Evolutionary conservation across 2,797 vertebrate genomes (phyloP).

Genomic region (Megaceryle alcyon): DNA sequence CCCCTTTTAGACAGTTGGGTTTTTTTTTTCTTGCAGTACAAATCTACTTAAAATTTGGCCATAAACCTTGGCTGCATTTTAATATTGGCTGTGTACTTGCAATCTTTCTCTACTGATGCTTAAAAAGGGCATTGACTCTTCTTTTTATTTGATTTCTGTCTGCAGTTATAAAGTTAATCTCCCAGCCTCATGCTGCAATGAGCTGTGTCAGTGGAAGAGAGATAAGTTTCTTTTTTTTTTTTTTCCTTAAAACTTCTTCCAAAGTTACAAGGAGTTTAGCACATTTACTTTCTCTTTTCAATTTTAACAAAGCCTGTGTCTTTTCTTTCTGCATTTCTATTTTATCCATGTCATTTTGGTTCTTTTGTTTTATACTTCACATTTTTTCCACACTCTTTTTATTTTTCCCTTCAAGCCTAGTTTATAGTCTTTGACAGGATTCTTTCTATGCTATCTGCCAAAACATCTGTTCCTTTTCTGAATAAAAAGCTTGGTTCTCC

Average conservation of each 20-base stretch:
- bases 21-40: conserved; percentile 46
- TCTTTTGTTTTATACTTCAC: conserved; percentile 73
- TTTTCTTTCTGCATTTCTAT: conserved; percentile 57
- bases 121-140: conserved; percentile 69
- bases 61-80: conserved; percentile 55
- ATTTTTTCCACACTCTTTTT: conserved; percentile 52
- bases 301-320: conserved; percentile 60
- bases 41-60: conserved; percentile 53
- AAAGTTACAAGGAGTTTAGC: conserved; percentile 64
- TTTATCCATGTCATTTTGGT: conserved; percentile 70
- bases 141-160: conserved; percentile 66
- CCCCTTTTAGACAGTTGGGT: conserved; percentile 8
- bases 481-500: conserved; percentile 72
- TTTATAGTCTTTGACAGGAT: conserved; percentile 76
- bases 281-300: conserved; percentile 60
- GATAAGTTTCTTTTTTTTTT: conserved; percentile 50
- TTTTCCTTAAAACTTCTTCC: conserved; percentile 51
- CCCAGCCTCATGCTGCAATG: conserved; percentile 45
- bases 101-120: conserved; percentile 63
- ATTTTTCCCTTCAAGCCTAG: conserved; percentile 59
- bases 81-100: conserved; percentile 58
- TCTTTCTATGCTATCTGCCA: conserved; percentile 76
- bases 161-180: conserved; percentile 69
- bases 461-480: conserved; percentile 78
- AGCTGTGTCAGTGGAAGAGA: conserved; percentile 58